These are phyloP conservation scores for Chrysomela aeneicollis DNA, from an alignment of 2,888 invertebrate species.

Conservation along the genomic window DNA sequence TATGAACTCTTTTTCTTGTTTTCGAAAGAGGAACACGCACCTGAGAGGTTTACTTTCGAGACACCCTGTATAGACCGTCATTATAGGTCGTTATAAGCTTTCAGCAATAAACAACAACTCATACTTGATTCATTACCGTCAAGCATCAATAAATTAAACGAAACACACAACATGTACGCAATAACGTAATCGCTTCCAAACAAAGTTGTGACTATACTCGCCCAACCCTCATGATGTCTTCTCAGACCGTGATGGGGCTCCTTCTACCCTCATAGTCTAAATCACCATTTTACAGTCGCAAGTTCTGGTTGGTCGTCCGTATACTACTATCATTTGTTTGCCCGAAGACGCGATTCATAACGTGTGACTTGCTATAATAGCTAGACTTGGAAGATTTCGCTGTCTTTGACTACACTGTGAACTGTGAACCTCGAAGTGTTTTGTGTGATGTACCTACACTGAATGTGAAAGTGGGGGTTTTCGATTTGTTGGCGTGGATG, in stretches of 20 bases:
- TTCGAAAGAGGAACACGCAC: too few relatives aligned
- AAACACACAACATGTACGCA: not conserved
- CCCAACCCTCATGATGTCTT: slow-evolving; percentile 19
- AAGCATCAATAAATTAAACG: not conserved
- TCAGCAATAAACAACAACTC: too few relatives aligned
- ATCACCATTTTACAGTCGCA: slow-evolving; percentile 48
- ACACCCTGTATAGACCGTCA: too few relatives aligned
- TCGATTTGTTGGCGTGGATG: slow-evolving; percentile 26
- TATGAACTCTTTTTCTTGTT: too few relatives aligned
- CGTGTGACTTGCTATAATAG: slow-evolving; percentile 40
- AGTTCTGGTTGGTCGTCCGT: slow-evolving; percentile 56
- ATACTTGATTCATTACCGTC: too few relatives aligned
- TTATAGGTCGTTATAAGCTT: too few relatives aligned
- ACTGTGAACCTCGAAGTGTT: slow-evolving; percentile 48
- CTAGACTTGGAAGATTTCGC: slow-evolving; percentile 47
- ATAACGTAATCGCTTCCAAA: not conserved
- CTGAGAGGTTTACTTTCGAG: too few relatives aligned
- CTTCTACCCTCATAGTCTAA: slow-evolving; percentile 46
- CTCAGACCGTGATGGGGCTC: slow-evolving; percentile 40
- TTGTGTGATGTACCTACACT: slow-evolving; percentile 17
- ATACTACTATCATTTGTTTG: slow-evolving; percentile 48
- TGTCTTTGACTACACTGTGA: slow-evolving; percentile 42
- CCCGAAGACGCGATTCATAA: slow-evolving; percentile 47
- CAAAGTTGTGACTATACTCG: not conserved
- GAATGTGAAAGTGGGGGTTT: slow-evolving; percentile 45